Percentiles rank a stretch among this genome's conserved stretches.
phyloP scores from a whole-genome alignment of 2,888 invertebrate genomes.

The Drosophila nigricruria region DNA sequence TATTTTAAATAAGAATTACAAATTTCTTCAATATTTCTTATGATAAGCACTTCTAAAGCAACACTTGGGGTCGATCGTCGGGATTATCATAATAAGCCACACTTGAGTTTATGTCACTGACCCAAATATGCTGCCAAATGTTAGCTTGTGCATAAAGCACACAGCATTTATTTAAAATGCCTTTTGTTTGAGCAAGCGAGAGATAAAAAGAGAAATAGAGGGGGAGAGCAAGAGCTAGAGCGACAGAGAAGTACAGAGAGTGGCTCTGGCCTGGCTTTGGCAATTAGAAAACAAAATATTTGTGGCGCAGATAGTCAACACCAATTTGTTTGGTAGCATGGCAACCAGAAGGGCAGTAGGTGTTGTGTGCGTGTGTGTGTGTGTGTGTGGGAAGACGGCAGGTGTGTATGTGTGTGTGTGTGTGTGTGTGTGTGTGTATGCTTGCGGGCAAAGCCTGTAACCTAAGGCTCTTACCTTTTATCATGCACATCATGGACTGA shows the following conservation, averaged over 20 bases:
- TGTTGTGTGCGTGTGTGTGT: neutral
- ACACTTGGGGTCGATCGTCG: neutral
- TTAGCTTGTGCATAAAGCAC: constrained; percentile 15
- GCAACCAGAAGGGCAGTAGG: neutral
- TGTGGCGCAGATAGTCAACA: constrained; percentile 60
- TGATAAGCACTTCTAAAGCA: neutral
- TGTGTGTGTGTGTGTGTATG: neutral
- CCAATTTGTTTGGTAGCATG: constrained; percentile 47
- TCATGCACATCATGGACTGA: constrained; percentile 57
- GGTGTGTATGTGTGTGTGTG: neutral
- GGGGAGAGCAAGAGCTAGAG: neutral
- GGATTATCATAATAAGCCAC: neutral
- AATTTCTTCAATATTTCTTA: neutral
- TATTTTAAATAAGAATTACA: neutral
- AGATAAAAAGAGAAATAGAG: neutral
- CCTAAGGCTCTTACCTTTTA: constrained; percentile 49
- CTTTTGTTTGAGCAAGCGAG: neutral
- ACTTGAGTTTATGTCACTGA: constrained; percentile 1
- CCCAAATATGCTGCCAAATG: constrained; percentile 1
- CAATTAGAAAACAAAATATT: constrained; percentile 62
- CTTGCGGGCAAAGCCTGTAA: constrained; percentile 5
- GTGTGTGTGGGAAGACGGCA: neutral
- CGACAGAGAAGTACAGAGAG: neutral
- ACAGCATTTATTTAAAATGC: constrained; percentile 18
- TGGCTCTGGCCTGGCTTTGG: constrained; percentile 36